Evolutionary conservation across 2,113 vertebrate genomes (phyloP).

Genomic region (Aspiorhynchus laticeps): DNA sequence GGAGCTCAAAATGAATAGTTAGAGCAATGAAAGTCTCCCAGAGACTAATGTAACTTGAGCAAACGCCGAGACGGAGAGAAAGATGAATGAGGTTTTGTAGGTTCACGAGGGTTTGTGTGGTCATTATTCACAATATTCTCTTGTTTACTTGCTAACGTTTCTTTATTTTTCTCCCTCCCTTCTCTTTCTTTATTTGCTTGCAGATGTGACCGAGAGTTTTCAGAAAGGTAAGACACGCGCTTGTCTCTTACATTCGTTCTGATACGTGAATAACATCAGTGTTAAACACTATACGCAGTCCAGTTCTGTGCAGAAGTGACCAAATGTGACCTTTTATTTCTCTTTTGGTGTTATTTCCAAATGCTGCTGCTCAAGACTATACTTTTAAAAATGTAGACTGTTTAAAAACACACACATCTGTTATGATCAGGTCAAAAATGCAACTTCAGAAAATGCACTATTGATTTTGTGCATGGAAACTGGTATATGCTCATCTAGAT

Average conservation of each 20-base stretch:
- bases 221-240: constrained; percentile 71
- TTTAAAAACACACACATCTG: neutral
- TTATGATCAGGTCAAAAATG: neutral
- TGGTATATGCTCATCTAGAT: neutral
- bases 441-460: neutral
- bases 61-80: constrained; percentile 67
- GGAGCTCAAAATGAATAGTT: neutral
- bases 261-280: neutral
- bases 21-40: constrained; percentile 5
- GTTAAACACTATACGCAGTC: neutral
- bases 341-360: neutral
- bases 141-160: constrained; percentile 72
- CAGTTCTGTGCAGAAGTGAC: neutral
- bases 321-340: neutral
- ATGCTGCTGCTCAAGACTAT: neutral
- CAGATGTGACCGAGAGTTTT: constrained; percentile 75
- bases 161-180: constrained; percentile 1
- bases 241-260: constrained; percentile 37
- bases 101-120: neutral
- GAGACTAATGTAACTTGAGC: constrained; percentile 71
- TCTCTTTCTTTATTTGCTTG: constrained; percentile 54
- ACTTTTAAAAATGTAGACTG: too few relatives aligned
- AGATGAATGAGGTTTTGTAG: constrained; percentile 29
- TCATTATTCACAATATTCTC: constrained; percentile 64
- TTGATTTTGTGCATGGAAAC: neutral